Evolutionary conservation across 1,140 invertebrate species (phyloP).

Genomic region (Platorchestia sp.): DNA sequence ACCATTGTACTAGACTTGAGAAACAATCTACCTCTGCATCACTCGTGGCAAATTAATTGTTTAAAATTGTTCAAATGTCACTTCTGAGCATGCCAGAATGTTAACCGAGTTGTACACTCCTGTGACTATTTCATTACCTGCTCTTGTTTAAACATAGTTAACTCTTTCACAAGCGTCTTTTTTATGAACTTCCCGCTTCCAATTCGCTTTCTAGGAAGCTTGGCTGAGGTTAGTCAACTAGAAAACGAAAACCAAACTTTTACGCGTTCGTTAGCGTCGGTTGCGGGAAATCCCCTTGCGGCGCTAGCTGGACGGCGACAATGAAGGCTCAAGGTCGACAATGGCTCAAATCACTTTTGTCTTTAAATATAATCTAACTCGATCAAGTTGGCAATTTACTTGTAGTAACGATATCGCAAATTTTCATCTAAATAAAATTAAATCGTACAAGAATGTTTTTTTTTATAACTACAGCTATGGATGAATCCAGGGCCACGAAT

Average conservation of each 20-base stretch:
- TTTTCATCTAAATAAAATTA: not conserved
- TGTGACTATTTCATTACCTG: not conserved
- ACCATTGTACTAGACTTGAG: no score
- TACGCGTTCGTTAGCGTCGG: not conserved
- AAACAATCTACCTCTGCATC: no score
- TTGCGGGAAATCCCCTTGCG: not conserved
- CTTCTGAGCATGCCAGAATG: no score
- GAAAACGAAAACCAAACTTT: not conserved
- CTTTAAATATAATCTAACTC: not conserved
- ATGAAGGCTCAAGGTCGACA: not conserved
- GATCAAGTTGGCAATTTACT: not conserved
- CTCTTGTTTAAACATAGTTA: no score
- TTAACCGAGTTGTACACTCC: not conserved
- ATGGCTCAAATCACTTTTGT: not conserved
- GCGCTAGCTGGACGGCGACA: not conserved
- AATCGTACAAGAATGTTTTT: not conserved
- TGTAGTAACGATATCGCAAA: not conserved
- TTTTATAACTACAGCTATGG: not conserved
- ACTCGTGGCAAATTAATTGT: no score
- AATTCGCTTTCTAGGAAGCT: not conserved
- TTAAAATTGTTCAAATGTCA: no score
- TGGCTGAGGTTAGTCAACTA: not conserved
- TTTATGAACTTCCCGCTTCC: not conserved
- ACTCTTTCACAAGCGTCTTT: no score
- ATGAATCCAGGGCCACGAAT: not conserved